Base-by-base conservation (phyloP, 92 coral and sea anemone genomes). In the Actinostola sp. region DNA sequence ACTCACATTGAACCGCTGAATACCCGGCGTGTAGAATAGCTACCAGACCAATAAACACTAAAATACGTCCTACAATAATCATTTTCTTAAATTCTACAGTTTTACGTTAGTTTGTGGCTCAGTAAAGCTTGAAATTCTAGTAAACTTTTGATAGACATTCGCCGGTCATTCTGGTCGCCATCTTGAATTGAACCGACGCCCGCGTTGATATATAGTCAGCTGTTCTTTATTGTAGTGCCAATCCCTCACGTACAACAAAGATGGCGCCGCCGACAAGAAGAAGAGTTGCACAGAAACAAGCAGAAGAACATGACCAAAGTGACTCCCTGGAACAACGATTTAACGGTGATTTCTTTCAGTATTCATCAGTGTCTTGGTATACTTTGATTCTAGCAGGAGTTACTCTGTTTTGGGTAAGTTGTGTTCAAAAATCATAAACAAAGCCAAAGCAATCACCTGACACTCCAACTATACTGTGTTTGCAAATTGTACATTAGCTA, bases 11-110 rank as follows among this genome's bases (percentile, higher is more conserved):
- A 67, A 91, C 98, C 41, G 98, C 96, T 5, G 98, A 94, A 68
- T 94, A 94, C n/a, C 98, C 98, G 8, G 98, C 98, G 41, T 94
- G 98, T 4, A 94, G 75, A 70, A 94, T 94, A 30, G 93, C 93
- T 41, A 83, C 79, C 76, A 94, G 67, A 30, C 98, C 98, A 88
- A 91, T 32, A 42, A 89, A 75, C 33, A 94, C 98, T 76, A 94
- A 73, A 42, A 91, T 71, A 57, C 93, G 92, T 27, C 98, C 98
- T n/a, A 91, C 55, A 61, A 92, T 79, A 54, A 86, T 88, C 98
- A 94, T 94, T 17, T 72, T 34, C 14, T 31, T 45, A 42, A 34
- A 61, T 20, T 62, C 63, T 19, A 46, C 25, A 19, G 31, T 12
- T 45, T 51, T 15, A 20, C 2, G 10, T 68, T 2, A 68, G 24